Percentiles rank a stretch among this genome's conserved stretches.
phyloP scores from a whole-genome alignment of 2,113 vertebrate genomes.

The Colaptes auratus region DNA sequence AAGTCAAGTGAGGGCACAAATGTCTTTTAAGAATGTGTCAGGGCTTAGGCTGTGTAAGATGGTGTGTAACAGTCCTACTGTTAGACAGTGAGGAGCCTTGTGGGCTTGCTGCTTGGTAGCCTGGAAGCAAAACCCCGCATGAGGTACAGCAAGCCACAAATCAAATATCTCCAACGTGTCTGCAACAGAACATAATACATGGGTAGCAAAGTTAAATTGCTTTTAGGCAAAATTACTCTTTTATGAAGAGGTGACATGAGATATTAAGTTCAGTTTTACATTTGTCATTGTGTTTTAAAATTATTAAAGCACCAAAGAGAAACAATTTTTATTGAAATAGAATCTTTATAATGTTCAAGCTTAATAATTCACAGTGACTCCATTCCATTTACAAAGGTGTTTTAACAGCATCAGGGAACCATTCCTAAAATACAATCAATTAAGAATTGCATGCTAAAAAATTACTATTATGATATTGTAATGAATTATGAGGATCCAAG shows the following conservation, averaged over 20 bases:
- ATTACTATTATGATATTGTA: not conserved
- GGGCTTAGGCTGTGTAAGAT: not conserved
- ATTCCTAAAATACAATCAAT: not conserved
- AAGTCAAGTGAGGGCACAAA: too few relatives aligned
- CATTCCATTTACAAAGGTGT: conserved; percentile 16
- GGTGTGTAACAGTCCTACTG: not conserved
- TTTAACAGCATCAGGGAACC: conserved; percentile 1
- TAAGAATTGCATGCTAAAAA: not conserved
- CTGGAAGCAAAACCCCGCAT: accelerated
- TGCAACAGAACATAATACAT: conserved; percentile 1
- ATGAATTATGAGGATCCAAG: not conserved
- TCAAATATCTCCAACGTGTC: not conserved
- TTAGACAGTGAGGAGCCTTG: not conserved
- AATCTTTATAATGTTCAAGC: conserved; percentile 10
- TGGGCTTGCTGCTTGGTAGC: not conserved
- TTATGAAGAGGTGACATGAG: conserved; percentile 26
- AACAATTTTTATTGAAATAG: conserved; percentile 28
- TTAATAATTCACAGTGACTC: conserved; percentile 48
- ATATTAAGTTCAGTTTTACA: conserved; percentile 42
- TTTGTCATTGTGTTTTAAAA: conserved; percentile 54
- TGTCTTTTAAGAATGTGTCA: too few relatives aligned
- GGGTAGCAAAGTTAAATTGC: conserved; percentile 4
- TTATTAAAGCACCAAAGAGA: conserved; percentile 35
- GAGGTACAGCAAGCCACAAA: not conserved
- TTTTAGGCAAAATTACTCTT: conserved; percentile 18